Conservation (phyloP, 2,888 invertebrate genomes). For the Ditula angustiorana region DNA sequence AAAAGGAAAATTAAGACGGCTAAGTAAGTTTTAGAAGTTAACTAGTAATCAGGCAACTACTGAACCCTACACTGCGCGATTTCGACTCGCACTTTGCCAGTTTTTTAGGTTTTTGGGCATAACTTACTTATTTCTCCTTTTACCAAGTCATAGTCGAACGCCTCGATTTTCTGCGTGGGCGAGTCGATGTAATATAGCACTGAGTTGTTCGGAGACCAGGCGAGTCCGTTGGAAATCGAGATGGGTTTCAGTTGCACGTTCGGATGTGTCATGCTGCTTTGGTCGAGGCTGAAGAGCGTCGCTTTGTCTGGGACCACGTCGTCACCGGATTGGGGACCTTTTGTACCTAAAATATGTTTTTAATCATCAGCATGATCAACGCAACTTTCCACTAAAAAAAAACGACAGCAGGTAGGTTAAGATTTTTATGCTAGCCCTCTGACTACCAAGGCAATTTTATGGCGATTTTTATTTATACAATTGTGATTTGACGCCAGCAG, state of each 20-base stretch:
- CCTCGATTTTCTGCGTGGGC: slow-evolving; percentile 86
- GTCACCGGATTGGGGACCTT: slow-evolving; percentile 83
- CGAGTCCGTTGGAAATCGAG: slow-evolving; percentile 90
- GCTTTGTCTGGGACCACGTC: slow-evolving; percentile 81
- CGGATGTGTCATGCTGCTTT: slow-evolving; percentile 55
- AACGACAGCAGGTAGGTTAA: no score
- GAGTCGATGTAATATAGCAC: slow-evolving; percentile 92
- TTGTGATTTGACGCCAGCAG: no score
- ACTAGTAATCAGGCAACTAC: no score
- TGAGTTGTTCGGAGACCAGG: slow-evolving; percentile 88
- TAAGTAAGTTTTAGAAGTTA: no score
- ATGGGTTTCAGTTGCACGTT: slow-evolving; percentile 71
- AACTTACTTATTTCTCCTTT: slow-evolving; percentile 65
- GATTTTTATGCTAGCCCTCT: no score
- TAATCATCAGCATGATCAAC: neutral
- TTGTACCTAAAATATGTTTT: slow-evolving; percentile 78
- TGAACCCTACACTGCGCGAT: no score
- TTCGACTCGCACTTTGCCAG: no score
- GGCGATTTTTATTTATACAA: no score
- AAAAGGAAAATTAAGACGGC: no score
- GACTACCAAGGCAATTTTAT: no score
- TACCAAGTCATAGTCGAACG: slow-evolving; percentile 87
- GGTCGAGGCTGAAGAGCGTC: slow-evolving; percentile 82
- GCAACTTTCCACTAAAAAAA: no score
- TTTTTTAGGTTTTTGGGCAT: neutral